These are phyloP conservation scores for Poliocrania exsul DNA, from an alignment of 2,797 vertebrate species.

Conservation along the genomic window DNA sequence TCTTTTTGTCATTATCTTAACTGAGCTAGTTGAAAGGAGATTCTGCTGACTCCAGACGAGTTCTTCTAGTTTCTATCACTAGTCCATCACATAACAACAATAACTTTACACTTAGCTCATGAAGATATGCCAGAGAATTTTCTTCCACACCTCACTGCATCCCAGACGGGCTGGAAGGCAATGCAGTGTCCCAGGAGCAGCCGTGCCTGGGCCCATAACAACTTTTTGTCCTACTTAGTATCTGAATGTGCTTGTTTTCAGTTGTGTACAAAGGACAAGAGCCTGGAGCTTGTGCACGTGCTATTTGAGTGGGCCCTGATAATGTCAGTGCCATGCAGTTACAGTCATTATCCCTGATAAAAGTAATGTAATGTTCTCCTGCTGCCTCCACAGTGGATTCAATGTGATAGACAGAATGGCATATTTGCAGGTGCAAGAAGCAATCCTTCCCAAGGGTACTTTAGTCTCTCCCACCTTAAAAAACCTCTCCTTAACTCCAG, in stretches of 20 bases:
- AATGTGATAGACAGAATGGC: neutral
- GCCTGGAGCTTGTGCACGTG: accelerated
- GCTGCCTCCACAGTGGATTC: neutral
- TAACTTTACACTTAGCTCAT: conserved; percentile 37
- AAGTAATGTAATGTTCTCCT: neutral
- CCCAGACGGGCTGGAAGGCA: neutral
- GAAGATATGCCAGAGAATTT: neutral
- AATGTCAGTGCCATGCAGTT: neutral
- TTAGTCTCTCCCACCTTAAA: neutral
- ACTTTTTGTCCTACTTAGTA: neutral
- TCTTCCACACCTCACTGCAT: neutral
- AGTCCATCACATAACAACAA: conserved; percentile 8
- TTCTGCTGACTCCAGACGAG: neutral
- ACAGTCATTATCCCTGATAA: neutral
- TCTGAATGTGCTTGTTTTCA: neutral
- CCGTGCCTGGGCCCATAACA: neutral
- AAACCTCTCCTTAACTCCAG: neutral
- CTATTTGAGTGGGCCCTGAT: neutral
- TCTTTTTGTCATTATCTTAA: neutral
- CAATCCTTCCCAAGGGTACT: neutral
- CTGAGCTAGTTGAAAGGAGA: conserved; percentile 5
- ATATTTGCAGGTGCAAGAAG: neutral
- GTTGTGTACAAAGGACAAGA: neutral
- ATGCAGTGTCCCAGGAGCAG: neutral
- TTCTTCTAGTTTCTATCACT: conserved; percentile 8